Evolutionary conservation across 2,113 vertebrate genomes (phyloP).

Genomic region (Fulica atra): DNA sequence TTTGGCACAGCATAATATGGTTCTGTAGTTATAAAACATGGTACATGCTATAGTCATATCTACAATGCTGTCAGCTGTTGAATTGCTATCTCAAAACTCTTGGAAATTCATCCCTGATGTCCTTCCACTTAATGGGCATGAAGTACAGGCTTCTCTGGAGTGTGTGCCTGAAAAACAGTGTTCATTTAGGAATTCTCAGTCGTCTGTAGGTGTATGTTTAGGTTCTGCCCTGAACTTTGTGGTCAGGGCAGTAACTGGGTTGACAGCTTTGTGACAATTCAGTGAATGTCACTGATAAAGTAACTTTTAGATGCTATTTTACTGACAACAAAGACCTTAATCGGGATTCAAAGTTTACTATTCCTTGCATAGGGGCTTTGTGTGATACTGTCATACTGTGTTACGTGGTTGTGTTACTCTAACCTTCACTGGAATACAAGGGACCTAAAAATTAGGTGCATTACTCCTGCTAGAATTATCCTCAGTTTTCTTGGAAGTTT

Average conservation of each 20-base stretch:
- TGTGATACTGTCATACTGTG: neutral
- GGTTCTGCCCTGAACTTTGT: neutral
- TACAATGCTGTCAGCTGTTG: neutral
- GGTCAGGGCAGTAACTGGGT: neutral
- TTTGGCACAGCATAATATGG: neutral
- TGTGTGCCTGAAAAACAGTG: neutral
- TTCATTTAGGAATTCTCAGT: neutral
- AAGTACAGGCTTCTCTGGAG: neutral
- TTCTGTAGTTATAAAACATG: neutral
- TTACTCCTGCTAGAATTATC: neutral
- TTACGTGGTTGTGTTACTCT: neutral
- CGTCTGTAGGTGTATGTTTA: neutral
- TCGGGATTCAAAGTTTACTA: rapidly evolving
- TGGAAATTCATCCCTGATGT: neutral
- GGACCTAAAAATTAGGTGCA: neutral
- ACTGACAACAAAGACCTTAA: neutral
- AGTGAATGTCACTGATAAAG: neutral
- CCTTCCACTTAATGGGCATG: neutral
- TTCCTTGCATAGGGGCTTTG: rapidly evolving
- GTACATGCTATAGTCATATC: neutral
- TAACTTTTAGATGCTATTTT: neutral
- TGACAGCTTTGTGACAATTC: neutral
- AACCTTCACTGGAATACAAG: neutral
- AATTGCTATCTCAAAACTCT: neutral
- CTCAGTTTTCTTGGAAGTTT: neutral